Evolutionary conservation across 1,140 invertebrate species (phyloP), one percentile per base, ranked within the genome.

Genomic region (Caenorhabditis inopinata): DNA sequence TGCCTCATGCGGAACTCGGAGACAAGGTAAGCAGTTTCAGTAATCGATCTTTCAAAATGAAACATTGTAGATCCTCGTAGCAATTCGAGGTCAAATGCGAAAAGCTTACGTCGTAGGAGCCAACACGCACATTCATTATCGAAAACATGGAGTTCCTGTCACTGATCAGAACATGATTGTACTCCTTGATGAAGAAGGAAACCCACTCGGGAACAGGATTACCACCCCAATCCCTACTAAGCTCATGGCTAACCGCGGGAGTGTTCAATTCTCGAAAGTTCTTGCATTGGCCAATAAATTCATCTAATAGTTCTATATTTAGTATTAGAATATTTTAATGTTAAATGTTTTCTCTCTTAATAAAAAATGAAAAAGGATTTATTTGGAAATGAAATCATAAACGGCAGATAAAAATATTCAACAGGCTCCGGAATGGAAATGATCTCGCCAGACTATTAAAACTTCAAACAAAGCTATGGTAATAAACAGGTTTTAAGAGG

Each of bases 81-180:
- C 97, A 3, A 94, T 99, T 83, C 95, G 94, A 89, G 96, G 96
- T 29, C 93, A 98, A 88, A 98, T 96, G 91, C 96, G 95, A 87
- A 96, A 96, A 89, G 97, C 93, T 2, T 94, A 96, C 80, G 91
- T 99, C 58, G 96, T 99, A 25, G 97, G 97, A 0, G 85, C 84
- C 4, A 87, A 85, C 38, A 90, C 94, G 1, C 95, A 95, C 87
- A 86, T 87, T 73, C 93, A 95, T 87, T 92, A 92, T 76, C 94
- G 97, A 87, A 91, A 92, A 77, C 88, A 93, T 4, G 93, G 94
- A 89, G 91, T 96, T 38, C 96, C 96, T 0, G 93, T 93, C 86
- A 96, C 95, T 90, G 97, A 99, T 89, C 95, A 93, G 83, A 99
- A 99, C 88, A 99, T 99, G 90, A 89, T 98, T 79, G 96, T 99